Percentiles rank a stretch among this genome's conserved stretches.
Conservation (phyloP, 2,113 vertebrate genomes). For the Nesoenas mayeri region DNA sequence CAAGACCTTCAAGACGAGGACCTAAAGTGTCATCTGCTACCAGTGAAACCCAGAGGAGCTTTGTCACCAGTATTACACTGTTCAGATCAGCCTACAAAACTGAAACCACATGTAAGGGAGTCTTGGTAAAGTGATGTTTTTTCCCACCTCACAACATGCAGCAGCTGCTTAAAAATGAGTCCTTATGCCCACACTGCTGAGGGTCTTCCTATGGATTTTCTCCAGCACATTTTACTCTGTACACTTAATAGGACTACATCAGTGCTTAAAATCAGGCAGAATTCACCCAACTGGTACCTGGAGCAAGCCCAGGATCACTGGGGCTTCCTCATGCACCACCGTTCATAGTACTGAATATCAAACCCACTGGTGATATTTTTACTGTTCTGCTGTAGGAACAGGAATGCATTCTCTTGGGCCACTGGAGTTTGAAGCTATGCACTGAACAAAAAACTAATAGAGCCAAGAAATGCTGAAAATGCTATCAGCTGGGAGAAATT, state of each 20-base stretch:
- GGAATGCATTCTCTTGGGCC: not conserved
- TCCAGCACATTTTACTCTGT: not conserved
- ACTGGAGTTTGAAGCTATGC: not conserved
- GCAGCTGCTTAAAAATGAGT: not conserved
- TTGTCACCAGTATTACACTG: not conserved
- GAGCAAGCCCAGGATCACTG: not conserved
- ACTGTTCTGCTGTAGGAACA: not conserved
- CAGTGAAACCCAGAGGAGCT: not conserved
- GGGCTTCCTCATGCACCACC: not conserved
- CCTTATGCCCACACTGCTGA: fast-evolving
- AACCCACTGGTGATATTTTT: not conserved
- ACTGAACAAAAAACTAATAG: not conserved
- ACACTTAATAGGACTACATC: not conserved
- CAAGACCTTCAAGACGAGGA: not conserved
- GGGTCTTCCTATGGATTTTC: not conserved
- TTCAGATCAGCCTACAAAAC: not conserved
- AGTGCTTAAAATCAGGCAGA: not conserved
- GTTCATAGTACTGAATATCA: not conserved
- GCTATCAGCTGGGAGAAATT: constrained; percentile 3
- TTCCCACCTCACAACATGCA: not conserved
- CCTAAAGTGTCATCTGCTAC: no score
- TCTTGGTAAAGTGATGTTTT: not conserved
- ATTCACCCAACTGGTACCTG: not conserved
- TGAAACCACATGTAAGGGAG: not conserved
- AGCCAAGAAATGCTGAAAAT: constrained; percentile 17